Percentiles rank a stretch among this genome's conserved stretches.
phyloP scores from a whole-genome alignment of 2,888 invertebrate species.

The Lacanobia oleracea region DNA sequence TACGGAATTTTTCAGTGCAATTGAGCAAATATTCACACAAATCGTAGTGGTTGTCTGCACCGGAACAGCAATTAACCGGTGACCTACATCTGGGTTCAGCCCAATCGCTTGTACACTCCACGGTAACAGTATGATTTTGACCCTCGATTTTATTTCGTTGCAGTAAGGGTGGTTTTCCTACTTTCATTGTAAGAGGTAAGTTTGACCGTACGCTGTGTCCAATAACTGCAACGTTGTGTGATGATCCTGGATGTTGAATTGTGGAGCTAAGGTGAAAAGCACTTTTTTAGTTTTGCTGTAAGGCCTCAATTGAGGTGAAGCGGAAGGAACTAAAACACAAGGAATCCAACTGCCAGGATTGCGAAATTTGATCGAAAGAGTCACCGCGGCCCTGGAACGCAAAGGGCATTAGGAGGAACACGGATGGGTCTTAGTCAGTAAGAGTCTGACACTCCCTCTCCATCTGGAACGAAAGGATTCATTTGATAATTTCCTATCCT shows the following conservation, averaged over 20 bases:
- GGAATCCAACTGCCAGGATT: too few relatives aligned
- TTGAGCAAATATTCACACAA: slow-evolving; percentile 62
- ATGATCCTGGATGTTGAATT: not conserved
- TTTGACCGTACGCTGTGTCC: not conserved
- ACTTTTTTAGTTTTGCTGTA: not conserved
- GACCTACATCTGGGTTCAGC: slow-evolving; percentile 70
- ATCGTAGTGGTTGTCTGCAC: slow-evolving; percentile 65
- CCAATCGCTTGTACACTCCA: slow-evolving; percentile 28
- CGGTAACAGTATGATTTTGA: not conserved
- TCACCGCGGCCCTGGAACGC: too few relatives aligned
- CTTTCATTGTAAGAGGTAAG: not conserved
- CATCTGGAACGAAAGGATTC: too few relatives aligned
- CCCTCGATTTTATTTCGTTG: not conserved
- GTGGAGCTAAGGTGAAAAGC: not conserved
- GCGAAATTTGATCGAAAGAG: too few relatives aligned
- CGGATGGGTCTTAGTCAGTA: too few relatives aligned
- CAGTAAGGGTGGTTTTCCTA: slow-evolving; percentile 1
- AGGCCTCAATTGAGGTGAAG: too few relatives aligned
- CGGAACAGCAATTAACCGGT: slow-evolving; percentile 74
- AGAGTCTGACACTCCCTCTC: too few relatives aligned
- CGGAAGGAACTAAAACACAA: too few relatives aligned
- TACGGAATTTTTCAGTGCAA: slow-evolving; percentile 50
- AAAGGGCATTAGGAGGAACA: too few relatives aligned
- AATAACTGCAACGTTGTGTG: slow-evolving; percentile 2
- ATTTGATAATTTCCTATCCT: too few relatives aligned